phyloP scores from a whole-genome alignment of 2,888 invertebrate genomes.

The Ichneumon xanthorius region DNA sequence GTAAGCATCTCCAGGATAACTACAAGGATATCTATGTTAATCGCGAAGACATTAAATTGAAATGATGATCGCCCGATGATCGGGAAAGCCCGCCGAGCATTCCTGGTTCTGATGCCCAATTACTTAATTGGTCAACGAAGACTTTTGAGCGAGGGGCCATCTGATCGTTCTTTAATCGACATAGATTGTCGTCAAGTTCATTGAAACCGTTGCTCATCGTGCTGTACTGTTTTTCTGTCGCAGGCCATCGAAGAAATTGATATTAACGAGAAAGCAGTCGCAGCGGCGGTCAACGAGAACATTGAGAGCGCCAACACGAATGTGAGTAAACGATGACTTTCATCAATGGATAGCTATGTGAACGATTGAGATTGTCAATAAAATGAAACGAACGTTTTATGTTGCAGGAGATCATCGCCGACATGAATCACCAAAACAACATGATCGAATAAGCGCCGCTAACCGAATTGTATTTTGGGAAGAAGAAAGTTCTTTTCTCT shows the following conservation, averaged over 20 bases:
- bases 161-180: constrained; percentile 74
- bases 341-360: not conserved
- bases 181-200: not conserved
- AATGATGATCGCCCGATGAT: constrained; percentile 83
- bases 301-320: constrained; percentile 82
- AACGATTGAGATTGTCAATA: not conserved
- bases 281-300: constrained; percentile 82
- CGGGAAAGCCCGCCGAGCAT: constrained; percentile 75
- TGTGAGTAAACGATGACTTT: constrained; percentile 75
- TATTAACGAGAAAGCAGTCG: constrained; percentile 83
- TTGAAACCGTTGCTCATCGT: constrained; percentile 3
- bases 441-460: constrained; percentile 83
- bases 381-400: constrained; percentile 39
- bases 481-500: constrained; percentile 84
- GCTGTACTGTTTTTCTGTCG: not conserved
- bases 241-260: constrained; percentile 83
- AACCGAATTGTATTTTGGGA: constrained; percentile 84
- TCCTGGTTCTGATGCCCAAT: constrained; percentile 77
- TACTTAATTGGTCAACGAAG: constrained; percentile 74
- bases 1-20: constrained; percentile 67
- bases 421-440: constrained; percentile 82
- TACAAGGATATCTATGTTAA: not conserved
- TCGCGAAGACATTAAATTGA: constrained; percentile 21
- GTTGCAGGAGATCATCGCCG: constrained; percentile 83
- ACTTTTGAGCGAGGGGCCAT: constrained; percentile 84